Evolutionary conservation across 1,140 invertebrate genomes (phyloP).

Genomic region (Drosophila novamexicana): DNA sequence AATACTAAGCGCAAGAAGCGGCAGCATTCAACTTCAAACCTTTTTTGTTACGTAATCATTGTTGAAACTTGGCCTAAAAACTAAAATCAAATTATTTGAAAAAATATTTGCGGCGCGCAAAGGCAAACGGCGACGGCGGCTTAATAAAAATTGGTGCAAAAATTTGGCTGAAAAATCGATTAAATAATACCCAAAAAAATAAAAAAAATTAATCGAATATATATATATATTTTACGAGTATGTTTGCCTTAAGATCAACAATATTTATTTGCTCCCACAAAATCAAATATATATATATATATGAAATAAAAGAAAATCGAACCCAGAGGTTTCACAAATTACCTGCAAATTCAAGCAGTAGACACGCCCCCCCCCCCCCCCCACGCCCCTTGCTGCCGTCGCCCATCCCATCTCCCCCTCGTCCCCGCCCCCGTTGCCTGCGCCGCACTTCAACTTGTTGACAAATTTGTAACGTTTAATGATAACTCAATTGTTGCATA

Average conservation of each 20-base stretch:
- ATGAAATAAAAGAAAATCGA: constrained; percentile 50
- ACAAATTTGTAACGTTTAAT: constrained; percentile 67
- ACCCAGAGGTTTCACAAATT: constrained; percentile 82
- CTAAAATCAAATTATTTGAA: background rate
- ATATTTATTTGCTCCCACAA: constrained; percentile 52
- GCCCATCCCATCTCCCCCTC: background rate
- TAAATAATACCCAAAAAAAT: constrained; percentile 38
- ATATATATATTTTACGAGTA: constrained; percentile 57
- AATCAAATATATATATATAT: constrained; percentile 5
- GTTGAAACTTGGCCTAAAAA: constrained; percentile 36
- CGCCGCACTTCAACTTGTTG: constrained; percentile 61
- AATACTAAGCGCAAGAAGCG: constrained; percentile 6
- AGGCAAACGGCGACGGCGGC: constrained; percentile 13
- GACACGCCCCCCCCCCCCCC: constrained; percentile 1
- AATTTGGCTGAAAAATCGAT: constrained; percentile 61
- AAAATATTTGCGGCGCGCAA: background rate
- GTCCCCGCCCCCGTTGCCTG: background rate
- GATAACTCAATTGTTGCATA: constrained; percentile 71
- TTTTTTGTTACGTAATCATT: constrained; percentile 34
- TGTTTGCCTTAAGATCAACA: constrained; percentile 63
- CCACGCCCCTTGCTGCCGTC: background rate
- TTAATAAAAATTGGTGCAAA: constrained; percentile 67
- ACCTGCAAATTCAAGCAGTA: constrained; percentile 69
- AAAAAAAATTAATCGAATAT: constrained; percentile 44
- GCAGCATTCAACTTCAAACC: background rate